Percentiles rank a stretch among this genome's conserved stretches.
Conservation (phyloP, 2,888 invertebrate species). For the Drosophila kokeensis region DNA sequence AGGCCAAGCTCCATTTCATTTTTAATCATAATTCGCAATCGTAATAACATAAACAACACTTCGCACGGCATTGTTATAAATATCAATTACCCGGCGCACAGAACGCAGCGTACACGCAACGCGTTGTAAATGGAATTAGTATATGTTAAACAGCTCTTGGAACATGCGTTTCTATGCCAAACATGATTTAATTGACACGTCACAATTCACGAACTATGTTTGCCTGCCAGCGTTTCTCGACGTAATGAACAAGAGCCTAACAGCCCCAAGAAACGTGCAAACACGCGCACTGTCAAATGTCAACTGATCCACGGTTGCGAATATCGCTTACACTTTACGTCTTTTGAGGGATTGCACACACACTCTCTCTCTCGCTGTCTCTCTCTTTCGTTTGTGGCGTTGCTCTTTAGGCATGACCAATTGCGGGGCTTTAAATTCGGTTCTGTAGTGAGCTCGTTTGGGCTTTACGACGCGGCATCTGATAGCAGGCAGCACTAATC, state of each 20-base stretch:
- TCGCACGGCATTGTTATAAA: slow-evolving; percentile 40
- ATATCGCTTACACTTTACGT: slow-evolving; percentile 78
- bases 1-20: slow-evolving; percentile 21
- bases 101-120: slow-evolving; percentile 51
- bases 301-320: slow-evolving; percentile 84
- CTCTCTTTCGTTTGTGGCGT: slow-evolving; percentile 12
- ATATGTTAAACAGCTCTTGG: slow-evolving; percentile 15
- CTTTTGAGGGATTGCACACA: slow-evolving; percentile 20
- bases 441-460: slow-evolving; percentile 34
- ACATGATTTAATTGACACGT: slow-evolving; percentile 7
- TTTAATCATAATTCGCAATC: slow-evolving; percentile 62
- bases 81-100: slow-evolving; percentile 60
- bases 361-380: slow-evolving; percentile 8
- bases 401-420: slow-evolving; percentile 17
- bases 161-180: slow-evolving; percentile 21
- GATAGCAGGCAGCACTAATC: slow-evolving; percentile 50
- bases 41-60: slow-evolving; percentile 67
- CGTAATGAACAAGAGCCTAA: slow-evolving; percentile 17
- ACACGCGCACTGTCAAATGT: slow-evolving; percentile 84
- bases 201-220: slow-evolving; percentile 11
- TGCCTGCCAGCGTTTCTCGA: slow-evolving; percentile 4
- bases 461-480: slow-evolving; percentile 56
- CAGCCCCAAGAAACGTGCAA: slow-evolving; percentile 60
- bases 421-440: slow-evolving; percentile 43
- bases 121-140: slow-evolving; percentile 14